Conservation (phyloP, 2,113 vertebrate species). For the Mobula hypostoma region DNA sequence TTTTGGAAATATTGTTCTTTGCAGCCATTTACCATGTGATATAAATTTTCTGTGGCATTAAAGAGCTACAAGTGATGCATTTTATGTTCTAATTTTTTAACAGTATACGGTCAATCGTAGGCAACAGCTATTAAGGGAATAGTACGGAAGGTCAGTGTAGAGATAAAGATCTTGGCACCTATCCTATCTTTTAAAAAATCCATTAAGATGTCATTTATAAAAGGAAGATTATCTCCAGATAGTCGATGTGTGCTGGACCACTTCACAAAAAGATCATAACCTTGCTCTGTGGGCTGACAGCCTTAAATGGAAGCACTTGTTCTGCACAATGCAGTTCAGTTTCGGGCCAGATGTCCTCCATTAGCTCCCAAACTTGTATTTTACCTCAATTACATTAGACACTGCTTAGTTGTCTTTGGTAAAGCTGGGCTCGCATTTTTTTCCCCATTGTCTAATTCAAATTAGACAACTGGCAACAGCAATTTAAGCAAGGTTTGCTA, state of each 20-base stretch:
- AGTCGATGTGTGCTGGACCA: not conserved
- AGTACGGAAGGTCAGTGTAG: not conserved
- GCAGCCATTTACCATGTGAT: not conserved
- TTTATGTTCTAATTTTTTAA: not conserved
- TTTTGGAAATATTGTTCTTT: not conserved
- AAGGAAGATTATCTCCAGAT: conserved; percentile 11
- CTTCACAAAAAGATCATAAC: conserved; percentile 17
- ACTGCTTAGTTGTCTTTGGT: not conserved
- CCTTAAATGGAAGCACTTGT: conserved; percentile 17
- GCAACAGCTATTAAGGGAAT: not conserved
- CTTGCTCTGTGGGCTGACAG: not conserved
- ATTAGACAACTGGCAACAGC: not conserved
- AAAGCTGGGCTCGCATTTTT: too few relatives aligned
- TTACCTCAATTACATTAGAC: not conserved
- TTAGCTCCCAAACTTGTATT: not conserved
- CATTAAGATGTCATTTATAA: not conserved
- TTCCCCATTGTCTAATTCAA: not conserved
- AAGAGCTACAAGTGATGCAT: not conserved
- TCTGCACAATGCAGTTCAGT: conserved; percentile 20
- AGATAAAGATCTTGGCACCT: not conserved
- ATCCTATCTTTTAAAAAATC: not conserved
- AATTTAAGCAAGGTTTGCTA: not conserved
- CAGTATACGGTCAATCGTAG: not conserved
- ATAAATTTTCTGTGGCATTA: not conserved
- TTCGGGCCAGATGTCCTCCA: conserved; percentile 30